Percentiles rank a stretch among this genome's conserved stretches.
Conservation (phyloP, 1,140 invertebrate species). For the Carposina sasakii region DNA sequence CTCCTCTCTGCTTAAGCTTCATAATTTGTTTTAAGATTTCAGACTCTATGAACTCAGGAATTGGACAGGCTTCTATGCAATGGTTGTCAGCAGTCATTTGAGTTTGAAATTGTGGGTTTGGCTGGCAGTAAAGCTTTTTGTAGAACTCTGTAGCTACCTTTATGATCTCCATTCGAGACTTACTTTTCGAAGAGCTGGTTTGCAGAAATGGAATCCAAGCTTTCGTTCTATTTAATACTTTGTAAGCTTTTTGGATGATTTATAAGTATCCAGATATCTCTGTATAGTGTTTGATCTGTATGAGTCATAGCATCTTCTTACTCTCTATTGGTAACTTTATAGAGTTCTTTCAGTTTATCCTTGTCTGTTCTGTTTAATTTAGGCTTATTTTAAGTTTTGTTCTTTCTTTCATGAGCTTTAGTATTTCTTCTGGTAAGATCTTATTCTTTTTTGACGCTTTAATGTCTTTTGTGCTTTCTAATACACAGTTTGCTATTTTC, state of each 20-base stretch:
- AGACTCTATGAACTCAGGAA: background rate
- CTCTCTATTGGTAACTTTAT: slow-evolving; percentile 32
- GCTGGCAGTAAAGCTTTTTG: slow-evolving; percentile 20
- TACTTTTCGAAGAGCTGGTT: slow-evolving; percentile 11
- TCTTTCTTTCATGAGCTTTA: too few relatives aligned
- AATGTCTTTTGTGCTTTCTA: too few relatives aligned
- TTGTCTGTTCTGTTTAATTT: slow-evolving; percentile 25
- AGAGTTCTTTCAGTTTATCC: slow-evolving; percentile 25
- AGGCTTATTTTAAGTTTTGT: slow-evolving; percentile 30
- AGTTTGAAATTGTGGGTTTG: background rate
- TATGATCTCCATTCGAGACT: slow-evolving; percentile 24
- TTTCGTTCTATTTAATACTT: slow-evolving; percentile 25
- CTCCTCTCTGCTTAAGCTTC: slow-evolving; percentile 20
- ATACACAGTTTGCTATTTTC: too few relatives aligned
- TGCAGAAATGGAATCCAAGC: slow-evolving; percentile 26
- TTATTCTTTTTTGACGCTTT: too few relatives aligned
- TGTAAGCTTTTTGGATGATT: too few relatives aligned
- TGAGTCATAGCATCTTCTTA: slow-evolving; percentile 26
- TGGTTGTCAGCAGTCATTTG: too few relatives aligned
- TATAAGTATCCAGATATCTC: too few relatives aligned
- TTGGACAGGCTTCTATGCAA: too few relatives aligned
- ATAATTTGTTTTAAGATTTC: slow-evolving; percentile 17
- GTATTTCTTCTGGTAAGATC: too few relatives aligned
- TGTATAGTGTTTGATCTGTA: too few relatives aligned
- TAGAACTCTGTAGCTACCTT: slow-evolving; percentile 26